phyloP scores from a whole-genome alignment of 1,140 invertebrate genomes.

The Venturia canescens region DNA sequence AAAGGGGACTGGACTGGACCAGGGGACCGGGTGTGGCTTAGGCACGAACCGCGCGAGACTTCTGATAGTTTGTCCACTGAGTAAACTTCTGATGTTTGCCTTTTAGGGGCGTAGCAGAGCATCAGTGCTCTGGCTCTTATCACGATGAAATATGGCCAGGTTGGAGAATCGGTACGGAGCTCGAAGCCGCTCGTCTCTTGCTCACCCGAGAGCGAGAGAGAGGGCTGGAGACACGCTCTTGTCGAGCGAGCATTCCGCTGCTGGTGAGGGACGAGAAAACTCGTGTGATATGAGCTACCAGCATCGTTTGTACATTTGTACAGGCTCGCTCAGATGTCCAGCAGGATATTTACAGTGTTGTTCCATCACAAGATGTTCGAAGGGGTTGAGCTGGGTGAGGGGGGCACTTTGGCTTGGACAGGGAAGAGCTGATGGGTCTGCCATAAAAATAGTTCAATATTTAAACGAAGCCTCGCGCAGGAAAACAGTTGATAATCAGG shows the following conservation, averaged over 20 bases:
- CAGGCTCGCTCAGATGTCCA: too few relatives aligned
- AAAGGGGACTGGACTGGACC: background rate
- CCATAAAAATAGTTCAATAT: too few relatives aligned
- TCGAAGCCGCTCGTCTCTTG: background rate
- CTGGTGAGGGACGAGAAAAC: too few relatives aligned
- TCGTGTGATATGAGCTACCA: too few relatives aligned
- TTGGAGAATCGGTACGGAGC: conserved; percentile 26
- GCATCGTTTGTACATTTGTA: too few relatives aligned
- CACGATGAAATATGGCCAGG: conserved; percentile 7
- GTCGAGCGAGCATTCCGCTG: background rate
- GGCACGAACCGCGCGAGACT: background rate
- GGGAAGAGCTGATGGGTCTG: too few relatives aligned
- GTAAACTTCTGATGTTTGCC: conserved; percentile 41
- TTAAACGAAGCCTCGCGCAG: background rate
- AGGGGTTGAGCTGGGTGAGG: too few relatives aligned
- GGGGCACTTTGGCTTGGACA: too few relatives aligned
- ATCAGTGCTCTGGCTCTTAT: conserved; percentile 24
- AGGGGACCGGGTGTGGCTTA: background rate
- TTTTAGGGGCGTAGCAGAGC: conserved; percentile 19
- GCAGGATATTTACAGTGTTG: too few relatives aligned
- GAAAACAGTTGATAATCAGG: background rate
- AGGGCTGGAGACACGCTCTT: background rate
- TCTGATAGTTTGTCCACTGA: conserved; percentile 28
- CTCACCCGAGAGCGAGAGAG: background rate
- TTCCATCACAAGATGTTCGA: too few relatives aligned